Conservation (phyloP, 2,888 invertebrate genomes). For the Tridacna crocea region DNA sequence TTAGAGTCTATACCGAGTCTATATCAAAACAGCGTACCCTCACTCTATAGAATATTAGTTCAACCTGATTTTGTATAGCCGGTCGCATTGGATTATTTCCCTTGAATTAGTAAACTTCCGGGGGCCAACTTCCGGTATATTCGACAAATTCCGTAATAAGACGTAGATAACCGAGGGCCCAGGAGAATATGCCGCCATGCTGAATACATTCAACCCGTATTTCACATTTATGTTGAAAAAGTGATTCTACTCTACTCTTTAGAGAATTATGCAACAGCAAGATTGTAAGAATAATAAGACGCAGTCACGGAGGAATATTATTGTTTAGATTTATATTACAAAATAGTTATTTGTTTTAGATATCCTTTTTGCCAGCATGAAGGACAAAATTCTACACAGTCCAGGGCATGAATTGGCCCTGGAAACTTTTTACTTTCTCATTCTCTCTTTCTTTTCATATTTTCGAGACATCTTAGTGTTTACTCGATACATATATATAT, state of each 20-base stretch:
- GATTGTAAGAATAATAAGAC: background rate
- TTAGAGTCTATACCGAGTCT: too few relatives aligned
- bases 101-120: background rate
- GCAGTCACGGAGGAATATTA: too few relatives aligned
- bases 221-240: background rate
- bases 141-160: conserved; percentile 14
- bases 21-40: too few relatives aligned
- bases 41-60: too few relatives aligned
- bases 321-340: background rate
- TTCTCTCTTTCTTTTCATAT: background rate
- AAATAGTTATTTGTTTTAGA: background rate
- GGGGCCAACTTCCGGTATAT: too few relatives aligned
- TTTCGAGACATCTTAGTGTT: too few relatives aligned
- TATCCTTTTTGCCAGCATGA: conserved; percentile 6
- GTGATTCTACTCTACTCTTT: background rate
- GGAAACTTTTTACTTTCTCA: background rate
- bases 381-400: background rate
- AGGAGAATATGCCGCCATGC: conserved; percentile 19
- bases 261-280: background rate
- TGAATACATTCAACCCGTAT: background rate
- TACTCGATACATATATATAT: too few relatives aligned
- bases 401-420: conserved; percentile 29
- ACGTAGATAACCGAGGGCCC: background rate
- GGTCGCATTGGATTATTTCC: conserved; percentile 25
- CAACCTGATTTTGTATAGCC: too few relatives aligned